Evolutionary conservation across 2,888 invertebrate species (phyloP).

Genomic region (Crioceris asparagi): DNA sequence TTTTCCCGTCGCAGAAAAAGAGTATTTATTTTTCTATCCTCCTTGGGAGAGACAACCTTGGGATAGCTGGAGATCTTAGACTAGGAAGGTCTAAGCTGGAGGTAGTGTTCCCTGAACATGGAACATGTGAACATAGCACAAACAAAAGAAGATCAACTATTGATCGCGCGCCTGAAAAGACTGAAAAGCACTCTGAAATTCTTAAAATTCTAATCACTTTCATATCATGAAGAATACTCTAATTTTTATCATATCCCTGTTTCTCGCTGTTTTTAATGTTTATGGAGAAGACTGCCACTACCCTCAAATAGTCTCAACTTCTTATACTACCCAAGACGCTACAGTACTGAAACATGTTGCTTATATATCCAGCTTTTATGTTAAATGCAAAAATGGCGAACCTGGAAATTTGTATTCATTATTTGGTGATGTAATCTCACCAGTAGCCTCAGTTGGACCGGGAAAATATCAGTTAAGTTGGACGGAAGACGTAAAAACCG

Average conservation of each 20-base stretch:
- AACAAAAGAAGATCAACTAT: not conserved
- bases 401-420: slow-evolving; percentile 69
- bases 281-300: slow-evolving; percentile 28
- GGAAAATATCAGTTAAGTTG: slow-evolving; percentile 84
- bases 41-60: no score
- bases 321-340: slow-evolving; percentile 82
- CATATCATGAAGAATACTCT: not conserved
- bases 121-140: slow-evolving; percentile 2
- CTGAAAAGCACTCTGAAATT: not conserved
- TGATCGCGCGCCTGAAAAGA: not conserved
- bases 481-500: slow-evolving; percentile 74
- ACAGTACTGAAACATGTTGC: slow-evolving; percentile 79
- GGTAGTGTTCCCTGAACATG: no score
- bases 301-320: slow-evolving; percentile 55
- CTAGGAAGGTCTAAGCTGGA: no score
- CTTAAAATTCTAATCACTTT: not conserved
- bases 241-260: not conserved
- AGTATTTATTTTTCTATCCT: no score
- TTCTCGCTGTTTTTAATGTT: not conserved
- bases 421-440: slow-evolving; percentile 66
- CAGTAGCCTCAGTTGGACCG: slow-evolving; percentile 65
- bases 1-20: no score
- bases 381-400: slow-evolving; percentile 53
- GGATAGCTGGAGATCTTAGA: no score
- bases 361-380: slow-evolving; percentile 75